These are phyloP conservation scores for Zelostemma sp. DNA, from an alignment of 1,140 invertebrate species.

Conservation along the genomic window DNA sequence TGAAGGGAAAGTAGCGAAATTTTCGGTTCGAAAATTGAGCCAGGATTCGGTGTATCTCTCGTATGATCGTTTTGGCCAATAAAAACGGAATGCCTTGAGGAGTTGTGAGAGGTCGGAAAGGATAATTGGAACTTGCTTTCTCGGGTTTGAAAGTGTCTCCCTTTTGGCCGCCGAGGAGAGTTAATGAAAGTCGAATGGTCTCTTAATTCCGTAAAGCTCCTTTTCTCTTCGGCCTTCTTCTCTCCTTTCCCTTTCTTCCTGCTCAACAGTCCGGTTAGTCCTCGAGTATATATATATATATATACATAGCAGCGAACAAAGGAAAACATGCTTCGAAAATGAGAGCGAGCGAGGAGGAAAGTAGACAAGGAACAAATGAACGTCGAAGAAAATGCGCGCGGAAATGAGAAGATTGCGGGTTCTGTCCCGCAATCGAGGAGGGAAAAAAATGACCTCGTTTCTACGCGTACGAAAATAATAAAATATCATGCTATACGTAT, in stretches of 20 bases:
- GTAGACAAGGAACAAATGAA: constrained; percentile 8
- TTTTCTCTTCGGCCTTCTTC: constrained; percentile 9
- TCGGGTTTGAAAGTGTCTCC: constrained; percentile 28
- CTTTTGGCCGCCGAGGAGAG: constrained; percentile 36
- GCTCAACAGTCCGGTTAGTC: constrained; percentile 28
- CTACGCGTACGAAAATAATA: too few species aligned
- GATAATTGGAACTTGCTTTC: constrained; percentile 34
- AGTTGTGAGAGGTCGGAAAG: constrained; percentile 15
- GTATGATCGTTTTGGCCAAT: constrained; percentile 24
- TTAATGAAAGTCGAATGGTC: constrained; percentile 61
- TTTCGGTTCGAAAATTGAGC: neutral
- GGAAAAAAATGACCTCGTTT: too few species aligned
- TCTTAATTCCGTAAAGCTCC: constrained; percentile 61
- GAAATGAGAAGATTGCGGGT: too few species aligned
- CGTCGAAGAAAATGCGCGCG: constrained; percentile 6
- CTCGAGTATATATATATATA: constrained; percentile 20
- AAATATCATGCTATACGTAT: too few species aligned
- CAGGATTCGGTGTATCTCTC: constrained; percentile 3
- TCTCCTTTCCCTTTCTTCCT: constrained; percentile 32
- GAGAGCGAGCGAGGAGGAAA: constrained; percentile 15
- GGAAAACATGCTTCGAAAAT: constrained; percentile 32
- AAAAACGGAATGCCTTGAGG: constrained; percentile 21
- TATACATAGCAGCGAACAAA: constrained; percentile 26
- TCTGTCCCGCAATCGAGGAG: too few species aligned
- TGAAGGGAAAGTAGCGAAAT: too few species aligned